These are phyloP conservation scores for Ahaetulla prasina DNA, from an alignment of 2,113 vertebrate species.

Conservation along the genomic window DNA sequence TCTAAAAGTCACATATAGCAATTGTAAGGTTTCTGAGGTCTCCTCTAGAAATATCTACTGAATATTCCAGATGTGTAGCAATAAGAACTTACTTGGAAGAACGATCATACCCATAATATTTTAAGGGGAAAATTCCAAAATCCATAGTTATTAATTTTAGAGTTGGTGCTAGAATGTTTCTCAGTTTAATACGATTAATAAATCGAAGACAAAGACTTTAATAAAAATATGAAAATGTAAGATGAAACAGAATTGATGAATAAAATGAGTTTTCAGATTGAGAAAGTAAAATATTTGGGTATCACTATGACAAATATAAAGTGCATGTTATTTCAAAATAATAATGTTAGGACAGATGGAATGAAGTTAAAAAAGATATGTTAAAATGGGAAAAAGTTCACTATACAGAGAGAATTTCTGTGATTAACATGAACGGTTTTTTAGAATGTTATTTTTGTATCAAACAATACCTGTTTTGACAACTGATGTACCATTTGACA, in stretches of 20 bases:
- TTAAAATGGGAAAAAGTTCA: neutral
- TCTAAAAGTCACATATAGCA: neutral
- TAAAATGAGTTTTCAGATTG: neutral
- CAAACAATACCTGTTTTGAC: neutral
- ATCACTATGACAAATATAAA: neutral
- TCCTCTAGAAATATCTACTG: neutral
- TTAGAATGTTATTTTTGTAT: neutral
- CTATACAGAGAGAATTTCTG: neutral
- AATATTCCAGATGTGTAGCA: neutral
- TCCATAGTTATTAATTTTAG: neutral
- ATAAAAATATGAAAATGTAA: neutral
- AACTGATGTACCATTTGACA: neutral
- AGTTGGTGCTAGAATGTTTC: neutral
- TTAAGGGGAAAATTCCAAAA: neutral
- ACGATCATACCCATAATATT: neutral
- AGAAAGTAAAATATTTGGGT: neutral
- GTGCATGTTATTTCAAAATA: neutral
- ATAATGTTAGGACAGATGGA: neutral
- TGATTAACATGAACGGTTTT: neutral
- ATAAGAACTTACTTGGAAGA: neutral
- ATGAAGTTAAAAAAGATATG: neutral
- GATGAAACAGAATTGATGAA: neutral
- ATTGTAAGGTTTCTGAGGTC: neutral
- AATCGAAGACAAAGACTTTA: neutral
- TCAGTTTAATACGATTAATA: neutral